Percentiles rank a stretch among this genome's conserved stretches.
phyloP scores from a whole-genome alignment of 2,797 vertebrate genomes.

The Nothura maculosa region DNA sequence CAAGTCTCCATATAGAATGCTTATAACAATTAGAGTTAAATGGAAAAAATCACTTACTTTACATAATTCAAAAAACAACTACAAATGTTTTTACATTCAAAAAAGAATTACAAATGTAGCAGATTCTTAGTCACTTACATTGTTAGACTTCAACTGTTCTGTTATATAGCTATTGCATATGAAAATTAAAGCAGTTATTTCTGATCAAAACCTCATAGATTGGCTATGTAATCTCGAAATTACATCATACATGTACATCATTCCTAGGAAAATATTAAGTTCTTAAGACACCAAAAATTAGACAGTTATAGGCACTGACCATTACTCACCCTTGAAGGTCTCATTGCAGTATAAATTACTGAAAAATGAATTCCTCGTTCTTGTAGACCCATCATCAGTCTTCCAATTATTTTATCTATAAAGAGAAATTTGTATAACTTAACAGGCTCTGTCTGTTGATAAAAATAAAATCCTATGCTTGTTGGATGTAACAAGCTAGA shows the following conservation, averaged over 20 bases:
- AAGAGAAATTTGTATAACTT: constrained; percentile 47
- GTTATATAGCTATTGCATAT: neutral
- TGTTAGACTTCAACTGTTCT: neutral
- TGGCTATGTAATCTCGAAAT: constrained; percentile 30
- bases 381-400: constrained; percentile 51
- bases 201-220: neutral
- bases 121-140: neutral
- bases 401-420: constrained; percentile 76
- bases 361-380: constrained; percentile 63
- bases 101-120: neutral
- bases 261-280: constrained; percentile 9
- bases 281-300: constrained; percentile 28
- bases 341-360: constrained; percentile 68
- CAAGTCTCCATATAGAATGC: fast-evolving
- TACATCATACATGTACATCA: neutral
- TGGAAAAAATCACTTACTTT: neutral
- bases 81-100: neutral
- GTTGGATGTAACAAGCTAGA: neutral
- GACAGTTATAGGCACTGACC: neutral
- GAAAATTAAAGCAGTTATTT: constrained; percentile 15
- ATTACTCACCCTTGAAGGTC: constrained; percentile 70
- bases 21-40: neutral
- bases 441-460: neutral
- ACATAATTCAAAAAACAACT: neutral
- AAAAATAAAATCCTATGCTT: constrained; percentile 11